Percentiles rank a stretch among this genome's conserved stretches.
Evolutionary conservation across 2,113 vertebrate genomes (phyloP).

Genomic region (Marmota monax): DNA sequence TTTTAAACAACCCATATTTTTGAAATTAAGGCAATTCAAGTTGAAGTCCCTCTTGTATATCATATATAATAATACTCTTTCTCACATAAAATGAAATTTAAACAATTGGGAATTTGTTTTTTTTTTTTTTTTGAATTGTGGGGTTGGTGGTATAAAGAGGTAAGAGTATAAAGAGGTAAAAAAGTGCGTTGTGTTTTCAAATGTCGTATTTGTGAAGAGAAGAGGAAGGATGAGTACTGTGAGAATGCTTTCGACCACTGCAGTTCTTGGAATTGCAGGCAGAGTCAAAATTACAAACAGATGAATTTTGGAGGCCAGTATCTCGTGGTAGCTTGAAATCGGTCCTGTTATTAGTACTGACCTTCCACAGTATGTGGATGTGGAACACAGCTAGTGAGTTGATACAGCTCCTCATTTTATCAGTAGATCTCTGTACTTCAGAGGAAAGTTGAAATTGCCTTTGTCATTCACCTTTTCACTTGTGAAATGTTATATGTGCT

Average conservation of each 20-base stretch:
- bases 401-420: not conserved
- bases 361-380: not conserved
- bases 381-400: not conserved
- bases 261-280: not conserved
- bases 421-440: conserved; percentile 15
- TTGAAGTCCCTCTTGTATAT: conserved; percentile 8
- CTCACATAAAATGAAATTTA: conserved; percentile 29
- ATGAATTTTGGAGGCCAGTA: not conserved
- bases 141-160: not conserved
- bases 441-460: conserved; percentile 41
- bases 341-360: not conserved
- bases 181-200: not conserved
- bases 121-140: not conserved
- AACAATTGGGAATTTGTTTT: not conserved
- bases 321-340: not conserved
- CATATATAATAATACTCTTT: conserved; percentile 20
- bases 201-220: not conserved
- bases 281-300: not conserved
- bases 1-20: conserved; percentile 2
- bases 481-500: conserved; percentile 6
- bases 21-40: not conserved
- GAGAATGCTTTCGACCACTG: not conserved
- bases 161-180: not conserved
- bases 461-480: not conserved
- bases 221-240: too few species aligned